Base-by-base conservation (phyloP, 2,113 vertebrate species). In the Cinclus mexicanus region DNA sequence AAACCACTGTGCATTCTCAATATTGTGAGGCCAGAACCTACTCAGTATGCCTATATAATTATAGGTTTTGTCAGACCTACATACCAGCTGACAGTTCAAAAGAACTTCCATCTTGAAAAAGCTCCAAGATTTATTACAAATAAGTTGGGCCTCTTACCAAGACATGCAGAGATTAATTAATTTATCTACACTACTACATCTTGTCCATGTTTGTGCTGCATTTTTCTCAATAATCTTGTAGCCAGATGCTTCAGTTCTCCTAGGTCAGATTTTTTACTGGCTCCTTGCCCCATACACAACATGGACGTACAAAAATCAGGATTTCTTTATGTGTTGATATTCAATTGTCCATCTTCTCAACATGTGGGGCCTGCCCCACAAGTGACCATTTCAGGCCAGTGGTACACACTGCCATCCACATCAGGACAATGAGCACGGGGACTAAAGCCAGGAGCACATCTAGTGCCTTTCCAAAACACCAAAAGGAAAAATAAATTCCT, bases 141-240 rank as follows among this genome's bases (percentile, higher is more conserved):
- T 60, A 64, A 90, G 11, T 63, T 91, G 80, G 61, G 78, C 70
- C 78, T 94, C 86, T 89, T 87, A 85, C 69, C 89, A 95, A 95
- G 81, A 86, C 76, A 94, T 11, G 42, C 33, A 90, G 74, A 78
- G 70, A 96, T 94, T 78, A 94, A 94, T 95, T 90, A 90, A 79
- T 86, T 94, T 55, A 69, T 65, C 86, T 75, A 71, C 84, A 90
- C 87, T 90, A 83, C 68, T 59, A 83, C 52, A 77, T 81, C 80
- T 91, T 83, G 53, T 56, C 68, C 33, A 29, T 72, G 89, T 89
- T 93, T 93, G 50, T 21, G 3, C 87, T 72, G 67, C 35, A 33
- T 96, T 89, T 95, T 88, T 80, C 76, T 94, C 89, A 86, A 69
- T 79, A 87, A 91, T 10, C 2, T 83, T 84, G 64, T 21, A 87